Base-by-base conservation (phyloP, 2,888 invertebrate genomes). In the Cataglyphis rosenhaueri region DNA sequence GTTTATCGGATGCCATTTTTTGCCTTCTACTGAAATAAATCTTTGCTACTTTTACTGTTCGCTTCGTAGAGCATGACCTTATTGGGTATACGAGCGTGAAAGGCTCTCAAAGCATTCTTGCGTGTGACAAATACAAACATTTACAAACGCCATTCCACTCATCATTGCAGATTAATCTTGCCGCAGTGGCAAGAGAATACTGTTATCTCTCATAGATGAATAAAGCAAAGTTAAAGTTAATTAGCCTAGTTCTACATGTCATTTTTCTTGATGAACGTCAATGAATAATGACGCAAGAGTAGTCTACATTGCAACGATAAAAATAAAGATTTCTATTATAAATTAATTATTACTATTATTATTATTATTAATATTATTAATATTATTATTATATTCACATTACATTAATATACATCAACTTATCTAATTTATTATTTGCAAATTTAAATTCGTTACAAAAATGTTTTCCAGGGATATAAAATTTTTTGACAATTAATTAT, bases 121-220 rank as follows among this genome's bases (percentile, higher is more conserved):
- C 92, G 88, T 91, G 92, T 92, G 92, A 93, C 93, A 93, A 93
- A 93, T 92, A 93, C 91, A 91, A 93, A 93, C 92, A 76, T 66
- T 91, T 85, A 86, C 90, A 86, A 85, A 89, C 84, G 85, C 85
- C 87, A 85, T 59, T 83, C 87, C 81, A 85, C 82, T 84, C 85
- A 64, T 81, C 76, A 86, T 83, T 86, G 59, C 82, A 85, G 79
- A 87, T 87, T 87, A 87, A 87, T 86, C 87, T 75, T 85, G 84
- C 70, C 84, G 81, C 84, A 86, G 65, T 48, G 65, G 48, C 64
- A 76, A 76, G 38, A 68, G 55, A 76, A 76, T 76, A 76, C 68
- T 76, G 38, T 29, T 68, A 76, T 76, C 55, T 76, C 38, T 55
- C 25, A 25, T 68, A 38, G n/a, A 38, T 55, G n/a, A 68, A 66